Percentiles rank a stretch among this genome's conserved stretches.
Evolutionary conservation across 1,140 invertebrate genomes (phyloP).

Genomic region (Zaprionus vittiger): DNA sequence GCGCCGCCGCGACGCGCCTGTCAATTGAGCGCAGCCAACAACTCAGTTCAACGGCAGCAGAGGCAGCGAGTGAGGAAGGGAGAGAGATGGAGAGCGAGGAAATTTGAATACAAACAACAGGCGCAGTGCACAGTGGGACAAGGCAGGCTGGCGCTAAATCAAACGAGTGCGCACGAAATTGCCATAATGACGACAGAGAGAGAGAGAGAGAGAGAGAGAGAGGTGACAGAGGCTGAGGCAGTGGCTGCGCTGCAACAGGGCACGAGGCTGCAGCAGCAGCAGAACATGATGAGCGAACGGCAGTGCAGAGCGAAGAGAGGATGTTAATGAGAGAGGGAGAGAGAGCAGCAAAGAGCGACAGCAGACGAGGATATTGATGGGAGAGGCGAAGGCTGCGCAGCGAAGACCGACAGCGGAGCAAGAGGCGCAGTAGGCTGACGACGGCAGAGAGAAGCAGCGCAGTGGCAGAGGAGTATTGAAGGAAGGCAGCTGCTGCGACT

Average conservation of each 20-base stretch:
- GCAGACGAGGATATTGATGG: background rate
- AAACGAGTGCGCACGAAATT: slow-evolving; percentile 76
- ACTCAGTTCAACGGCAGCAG: slow-evolving; percentile 67
- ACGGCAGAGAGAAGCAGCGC: background rate
- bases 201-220: background rate
- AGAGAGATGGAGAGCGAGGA: slow-evolving; percentile 1
- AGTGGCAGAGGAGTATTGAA: background rate
- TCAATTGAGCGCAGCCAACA: slow-evolving; percentile 69
- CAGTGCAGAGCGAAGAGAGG: background rate
- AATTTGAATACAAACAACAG: slow-evolving; percentile 72
- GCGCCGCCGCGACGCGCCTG: slow-evolving; percentile 51
- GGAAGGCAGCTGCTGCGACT: background rate
- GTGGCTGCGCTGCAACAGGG: background rate
- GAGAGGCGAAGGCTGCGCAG: background rate
- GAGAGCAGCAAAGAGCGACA: background rate
- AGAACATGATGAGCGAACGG: background rate
- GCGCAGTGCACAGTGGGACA: background rate
- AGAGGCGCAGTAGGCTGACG: background rate
- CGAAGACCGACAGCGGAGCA: background rate
- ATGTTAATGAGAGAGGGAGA: background rate
- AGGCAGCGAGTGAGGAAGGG: slow-evolving; percentile 18
- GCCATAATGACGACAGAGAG: slow-evolving; percentile 70
- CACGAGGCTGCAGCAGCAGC: background rate
- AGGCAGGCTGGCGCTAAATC: slow-evolving; percentile 67
- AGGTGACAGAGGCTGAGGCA: background rate